Evolutionary conservation across 2,888 invertebrate species (phyloP), one percentile per base, ranked within the genome.

Genomic region (Hofmannophila pseudospretella): DNA sequence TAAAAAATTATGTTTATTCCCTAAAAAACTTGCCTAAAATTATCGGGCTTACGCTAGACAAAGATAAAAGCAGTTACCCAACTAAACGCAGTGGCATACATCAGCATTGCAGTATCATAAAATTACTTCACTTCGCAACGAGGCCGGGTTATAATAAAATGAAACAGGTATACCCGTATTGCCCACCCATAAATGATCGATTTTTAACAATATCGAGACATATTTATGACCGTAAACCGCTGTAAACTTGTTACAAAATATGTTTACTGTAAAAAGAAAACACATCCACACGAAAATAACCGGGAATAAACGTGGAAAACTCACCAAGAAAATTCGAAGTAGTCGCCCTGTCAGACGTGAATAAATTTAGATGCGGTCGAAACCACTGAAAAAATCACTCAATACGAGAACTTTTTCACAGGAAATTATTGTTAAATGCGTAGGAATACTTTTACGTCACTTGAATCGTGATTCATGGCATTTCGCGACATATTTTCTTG

Each of bases 161-260:
- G 73, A 67, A 75, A 77, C 49, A 49, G 67, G 37, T 27, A 49
- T 54, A 63, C 51, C 49, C 53, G 52, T 51, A 54, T 58, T 64
- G 73, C 82, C 82, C 86, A 86, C 86, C 87, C 86, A 84, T 78
- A 60, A 76, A 61, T 66, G 72, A 87, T 87, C 85, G 87, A 87
- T 87, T 87, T 86, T 85, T 75, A 79, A 67, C 67, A 56, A 62
- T 65, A 61, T 65, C 52, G 46, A 51, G 51, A 39, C 45, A 31
- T 51, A 60, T 53, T 58, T 27, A 58, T 49, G 47, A 40, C 44
- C 56, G 47, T 53, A 60, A 66, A 55, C 44, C 28, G 16, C 44
- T 39, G 44, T 38, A 44, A 44, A 58, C 51, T 48, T 42, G 50
- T 42, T 47, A 49, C 47, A 48, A 47, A 60, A 58, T 44, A 54